Evolutionary conservation across 2,888 invertebrate genomes (phyloP).

Genomic region (Volucella inanis): DNA sequence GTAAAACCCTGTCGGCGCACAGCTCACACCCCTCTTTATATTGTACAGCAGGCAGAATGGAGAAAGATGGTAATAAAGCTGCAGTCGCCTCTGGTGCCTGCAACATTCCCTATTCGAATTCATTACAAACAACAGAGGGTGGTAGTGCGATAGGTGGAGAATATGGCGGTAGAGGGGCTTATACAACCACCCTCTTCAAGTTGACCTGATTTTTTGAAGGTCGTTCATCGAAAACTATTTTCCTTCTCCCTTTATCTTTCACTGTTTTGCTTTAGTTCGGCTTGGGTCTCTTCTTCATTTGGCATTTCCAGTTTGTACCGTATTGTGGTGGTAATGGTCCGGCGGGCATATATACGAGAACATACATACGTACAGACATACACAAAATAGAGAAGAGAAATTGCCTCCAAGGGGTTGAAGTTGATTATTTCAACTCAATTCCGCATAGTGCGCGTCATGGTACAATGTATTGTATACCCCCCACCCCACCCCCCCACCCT

Average conservation of each 20-base stretch:
- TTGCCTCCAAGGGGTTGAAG: conserved; percentile 41
- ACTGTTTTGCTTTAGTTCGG: neutral
- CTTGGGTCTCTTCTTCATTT: neutral
- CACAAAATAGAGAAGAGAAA: neutral
- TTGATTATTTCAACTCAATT: conserved; percentile 70
- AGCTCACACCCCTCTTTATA: neutral
- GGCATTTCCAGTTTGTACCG: conserved; percentile 15
- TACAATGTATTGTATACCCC: neutral
- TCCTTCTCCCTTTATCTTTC: conserved; percentile 30
- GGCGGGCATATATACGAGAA: conserved; percentile 15
- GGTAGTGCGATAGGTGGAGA: neutral
- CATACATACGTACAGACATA: neutral
- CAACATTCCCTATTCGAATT: conserved; percentile 22
- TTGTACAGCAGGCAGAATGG: conserved; percentile 1
- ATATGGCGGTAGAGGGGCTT: neutral
- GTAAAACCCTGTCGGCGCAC: conserved; percentile 6
- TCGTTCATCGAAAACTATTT: conserved; percentile 65
- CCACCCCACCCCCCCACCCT: neutral
- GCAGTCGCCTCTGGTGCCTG: conserved; percentile 20
- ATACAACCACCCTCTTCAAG: conserved; percentile 47
- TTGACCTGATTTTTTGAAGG: conserved; percentile 74
- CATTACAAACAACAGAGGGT: conserved; percentile 6
- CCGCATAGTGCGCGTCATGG: conserved; percentile 39
- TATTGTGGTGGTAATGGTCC: conserved; percentile 71
- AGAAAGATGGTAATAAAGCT: conserved; percentile 9